Evolutionary conservation across 2,797 vertebrate species (phyloP), one percentile per base, ranked within the genome.

Genomic region (Sebastes miniatus): DNA sequence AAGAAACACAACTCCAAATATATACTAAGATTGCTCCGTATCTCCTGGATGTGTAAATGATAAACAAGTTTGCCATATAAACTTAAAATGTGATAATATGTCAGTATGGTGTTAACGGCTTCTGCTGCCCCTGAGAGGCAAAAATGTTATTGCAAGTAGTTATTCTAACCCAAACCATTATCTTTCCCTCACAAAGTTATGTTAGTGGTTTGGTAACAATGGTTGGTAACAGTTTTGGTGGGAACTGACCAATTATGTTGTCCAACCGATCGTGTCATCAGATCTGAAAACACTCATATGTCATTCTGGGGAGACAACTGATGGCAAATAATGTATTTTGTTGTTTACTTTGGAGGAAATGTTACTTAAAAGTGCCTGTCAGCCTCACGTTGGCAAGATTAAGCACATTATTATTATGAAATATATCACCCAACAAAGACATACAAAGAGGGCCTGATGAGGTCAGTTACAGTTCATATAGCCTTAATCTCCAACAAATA

Each of bases 401-500:
- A 36, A 64, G 24, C 20, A 56, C 1, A 39, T 57, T 25, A 76
- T 63, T 54, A 54, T 52, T 20, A 52, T 52, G 11, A 68, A 73
- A 59, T 3, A 32, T 34, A 85, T 71, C 34, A 66, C 18, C 34
- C 16, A 10, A 64, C 22, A 76, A 65, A 31, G 24, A 69, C 29
- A 56, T 18, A 52, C 52, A 58, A 18, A 57, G 57, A 7, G 27
- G 32, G 62, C n/a, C 69, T 65, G 76, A 81, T 76, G 74, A 83
- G 67, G 47, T 78, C 76, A 74, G 25, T 69, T 47, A 63, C 24
- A 34, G 50, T 56, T 76, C 22, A 18, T 50, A 69, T 16, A 56
- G 39, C 12, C 62, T 76, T 73, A 58, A 86, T 89, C 58, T 80
- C 27, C 31, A 69, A 73, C 56, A 76, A 47, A 50, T 39, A 59